phyloP scores from a whole-genome alignment of 1,140 invertebrate genomes.

The Gryllus bimaculatus region DNA sequence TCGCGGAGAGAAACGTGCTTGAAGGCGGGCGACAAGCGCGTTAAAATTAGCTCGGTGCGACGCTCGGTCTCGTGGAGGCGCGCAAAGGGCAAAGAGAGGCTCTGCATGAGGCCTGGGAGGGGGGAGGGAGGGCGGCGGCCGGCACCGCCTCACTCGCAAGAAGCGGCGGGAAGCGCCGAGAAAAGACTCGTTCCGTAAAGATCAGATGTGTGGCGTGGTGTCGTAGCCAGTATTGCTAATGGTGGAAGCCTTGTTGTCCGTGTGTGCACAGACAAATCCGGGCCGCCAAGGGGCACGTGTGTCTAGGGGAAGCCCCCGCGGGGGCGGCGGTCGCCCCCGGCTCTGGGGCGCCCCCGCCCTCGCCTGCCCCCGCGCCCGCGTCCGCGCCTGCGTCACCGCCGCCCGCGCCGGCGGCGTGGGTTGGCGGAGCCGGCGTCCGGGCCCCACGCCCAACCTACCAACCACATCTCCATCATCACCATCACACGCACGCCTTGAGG shows the following conservation, averaged over 20 bases:
- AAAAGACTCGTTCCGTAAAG: neutral
- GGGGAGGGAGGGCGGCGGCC: no score
- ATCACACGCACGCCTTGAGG: conserved; percentile 9
- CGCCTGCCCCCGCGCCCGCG: no score
- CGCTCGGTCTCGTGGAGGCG: neutral
- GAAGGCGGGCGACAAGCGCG: neutral
- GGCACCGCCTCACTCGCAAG: no score
- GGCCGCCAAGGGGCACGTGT: conserved; percentile 45
- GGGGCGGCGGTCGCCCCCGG: conserved; percentile 25
- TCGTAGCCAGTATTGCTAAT: neutral
- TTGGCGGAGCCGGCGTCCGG: no score
- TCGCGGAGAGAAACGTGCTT: no score
- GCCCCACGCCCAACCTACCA: neutral
- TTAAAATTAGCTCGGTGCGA: neutral
- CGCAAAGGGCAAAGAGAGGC: neutral
- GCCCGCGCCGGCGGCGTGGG: no score
- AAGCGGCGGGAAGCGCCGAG: neutral
- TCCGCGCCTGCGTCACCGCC: no score
- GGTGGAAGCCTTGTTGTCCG: neutral
- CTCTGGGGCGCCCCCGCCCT: conserved; percentile 34
- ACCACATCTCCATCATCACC: neutral
- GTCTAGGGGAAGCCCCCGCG: conserved; percentile 32
- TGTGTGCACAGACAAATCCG: conserved; percentile 42
- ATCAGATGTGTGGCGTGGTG: neutral
- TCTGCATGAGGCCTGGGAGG: no score